Conservation (phyloP, 2,113 vertebrate genomes). For the Ophiodon elongatus region DNA sequence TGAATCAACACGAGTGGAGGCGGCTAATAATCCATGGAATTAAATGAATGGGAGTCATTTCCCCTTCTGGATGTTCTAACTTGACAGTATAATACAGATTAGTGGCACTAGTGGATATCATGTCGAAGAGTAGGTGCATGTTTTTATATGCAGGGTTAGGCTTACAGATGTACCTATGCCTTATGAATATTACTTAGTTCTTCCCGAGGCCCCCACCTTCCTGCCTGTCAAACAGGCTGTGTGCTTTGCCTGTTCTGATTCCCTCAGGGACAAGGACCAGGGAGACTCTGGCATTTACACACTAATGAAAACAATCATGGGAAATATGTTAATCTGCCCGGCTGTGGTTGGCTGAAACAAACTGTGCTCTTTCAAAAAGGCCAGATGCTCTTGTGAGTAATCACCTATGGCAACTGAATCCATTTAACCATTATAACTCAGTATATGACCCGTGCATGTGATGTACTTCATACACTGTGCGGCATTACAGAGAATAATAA, state of each 20-base stretch:
- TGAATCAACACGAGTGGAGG: constrained; percentile 43
- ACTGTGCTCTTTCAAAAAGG: constrained; percentile 82
- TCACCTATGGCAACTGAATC: constrained; percentile 76
- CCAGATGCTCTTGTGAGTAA: constrained; percentile 76
- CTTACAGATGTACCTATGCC: constrained; percentile 35
- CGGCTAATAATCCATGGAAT: constrained; percentile 58
- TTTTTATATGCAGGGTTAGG: constrained; percentile 26
- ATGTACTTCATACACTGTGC: constrained; percentile 11
- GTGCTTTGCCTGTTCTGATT: constrained; percentile 44
- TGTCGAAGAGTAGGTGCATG: constrained; percentile 19
- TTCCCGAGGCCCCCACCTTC: background rate
- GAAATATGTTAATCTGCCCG: constrained; percentile 77
- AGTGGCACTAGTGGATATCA: constrained; percentile 17
- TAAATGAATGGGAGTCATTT: constrained; percentile 55
- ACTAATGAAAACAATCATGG: constrained; percentile 79
- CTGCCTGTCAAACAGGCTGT: constrained; percentile 16
- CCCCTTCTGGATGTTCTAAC: constrained; percentile 33
- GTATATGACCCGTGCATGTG: constrained; percentile 55
- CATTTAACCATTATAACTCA: constrained; percentile 61
- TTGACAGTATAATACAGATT: constrained; percentile 50
- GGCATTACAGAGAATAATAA: constrained; percentile 16
- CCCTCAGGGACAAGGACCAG: constrained; percentile 49
- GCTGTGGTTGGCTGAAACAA: constrained; percentile 69
- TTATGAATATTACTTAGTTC: constrained; percentile 29
- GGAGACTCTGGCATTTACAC: constrained; percentile 77